These are phyloP conservation scores for Pteropus alecto DNA, from an alignment of 2,113 vertebrate species.

Conservation along the genomic window DNA sequence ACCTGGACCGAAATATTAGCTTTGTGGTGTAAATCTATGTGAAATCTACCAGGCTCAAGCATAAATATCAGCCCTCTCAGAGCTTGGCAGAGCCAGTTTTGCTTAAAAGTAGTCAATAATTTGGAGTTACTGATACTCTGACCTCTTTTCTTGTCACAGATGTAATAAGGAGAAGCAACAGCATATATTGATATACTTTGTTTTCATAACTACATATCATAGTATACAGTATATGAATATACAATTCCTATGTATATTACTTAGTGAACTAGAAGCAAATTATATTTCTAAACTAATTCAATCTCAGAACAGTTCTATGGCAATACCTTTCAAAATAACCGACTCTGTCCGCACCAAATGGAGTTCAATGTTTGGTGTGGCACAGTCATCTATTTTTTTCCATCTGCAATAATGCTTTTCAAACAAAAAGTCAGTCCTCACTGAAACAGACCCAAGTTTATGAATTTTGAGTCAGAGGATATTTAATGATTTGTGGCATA, in stretches of 20 bases:
- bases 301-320: background rate
- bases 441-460: background rate
- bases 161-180: background rate
- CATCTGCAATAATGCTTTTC: background rate
- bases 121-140: background rate
- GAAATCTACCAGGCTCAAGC: background rate
- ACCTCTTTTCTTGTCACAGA: background rate
- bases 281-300: background rate
- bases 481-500: background rate
- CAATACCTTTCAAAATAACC: conserved; percentile 33
- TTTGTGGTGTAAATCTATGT: background rate
- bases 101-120: background rate
- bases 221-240: background rate
- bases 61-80: background rate
- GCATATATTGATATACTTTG: background rate
- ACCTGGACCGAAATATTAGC: background rate
- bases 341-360: background rate
- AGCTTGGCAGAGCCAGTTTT: background rate
- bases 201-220: background rate
- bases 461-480: background rate
- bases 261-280: background rate
- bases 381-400: background rate
- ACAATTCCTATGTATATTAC: background rate
- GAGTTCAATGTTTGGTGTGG: background rate
- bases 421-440: background rate